A percentile compares a stretch with the other conserved stretches of the same genome.
These are phyloP conservation scores for Gymnoscelis rufifasciata DNA, from an alignment of 2,888 invertebrate species.

Conservation along the genomic window DNA sequence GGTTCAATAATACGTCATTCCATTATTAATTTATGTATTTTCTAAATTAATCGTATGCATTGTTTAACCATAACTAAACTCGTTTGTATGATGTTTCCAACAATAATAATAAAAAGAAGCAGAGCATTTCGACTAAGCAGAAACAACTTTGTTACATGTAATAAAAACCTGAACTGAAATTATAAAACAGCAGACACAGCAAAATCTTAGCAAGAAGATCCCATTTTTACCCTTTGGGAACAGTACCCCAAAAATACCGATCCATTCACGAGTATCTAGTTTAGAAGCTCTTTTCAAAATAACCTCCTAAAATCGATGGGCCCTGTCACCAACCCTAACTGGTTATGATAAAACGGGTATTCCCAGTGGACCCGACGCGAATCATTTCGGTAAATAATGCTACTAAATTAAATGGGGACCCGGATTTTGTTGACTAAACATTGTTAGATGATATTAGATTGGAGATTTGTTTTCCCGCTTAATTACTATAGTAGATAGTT, in stretches of 20 bases:
- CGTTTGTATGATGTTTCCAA: too few species aligned
- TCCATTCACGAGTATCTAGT: not conserved
- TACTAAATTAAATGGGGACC: conserved; percentile 19
- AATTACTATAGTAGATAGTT: not conserved
- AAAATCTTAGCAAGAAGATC: too few species aligned
- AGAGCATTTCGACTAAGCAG: too few species aligned
- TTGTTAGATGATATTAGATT: conserved; percentile 16
- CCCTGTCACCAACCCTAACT: conserved; percentile 33
- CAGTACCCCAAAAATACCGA: not conserved
- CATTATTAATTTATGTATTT: too few species aligned
- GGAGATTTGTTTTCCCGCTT: not conserved
- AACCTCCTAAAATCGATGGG: not conserved
- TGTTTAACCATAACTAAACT: too few species aligned
- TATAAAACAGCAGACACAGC: too few species aligned
- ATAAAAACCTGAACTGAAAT: too few species aligned
- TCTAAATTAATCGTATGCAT: too few species aligned
- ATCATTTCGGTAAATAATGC: conserved; percentile 31
- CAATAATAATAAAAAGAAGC: too few species aligned
- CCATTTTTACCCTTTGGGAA: too few species aligned
- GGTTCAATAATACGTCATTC: too few species aligned
- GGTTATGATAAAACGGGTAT: conserved; percentile 42
- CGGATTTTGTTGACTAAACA: conserved; percentile 19
- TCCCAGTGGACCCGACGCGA: conserved; percentile 23
- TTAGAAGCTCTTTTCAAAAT: not conserved
- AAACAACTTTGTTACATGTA: too few species aligned